Percentiles rank a stretch among this genome's conserved stretches.
These are phyloP conservation scores for Digitonthophagus gazella DNA, from an alignment of 2,888 invertebrate species.

Conservation along the genomic window DNA sequence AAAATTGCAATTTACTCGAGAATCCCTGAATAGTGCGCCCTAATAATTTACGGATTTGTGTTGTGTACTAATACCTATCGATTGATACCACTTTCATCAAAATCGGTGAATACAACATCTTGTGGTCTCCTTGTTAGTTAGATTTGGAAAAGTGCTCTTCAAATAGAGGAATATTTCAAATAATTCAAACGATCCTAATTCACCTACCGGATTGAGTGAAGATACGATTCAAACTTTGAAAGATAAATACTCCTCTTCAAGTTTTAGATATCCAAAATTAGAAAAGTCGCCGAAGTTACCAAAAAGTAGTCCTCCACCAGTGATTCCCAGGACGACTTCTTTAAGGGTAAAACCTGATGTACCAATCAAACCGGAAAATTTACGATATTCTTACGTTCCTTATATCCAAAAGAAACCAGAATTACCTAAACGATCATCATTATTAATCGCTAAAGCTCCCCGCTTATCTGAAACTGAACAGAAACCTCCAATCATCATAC, in stretches of 20 bases:
- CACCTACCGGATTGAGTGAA: conserved; percentile 28
- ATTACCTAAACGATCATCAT: conserved; percentile 3
- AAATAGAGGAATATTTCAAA: no score
- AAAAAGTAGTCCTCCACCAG: conserved; percentile 8
- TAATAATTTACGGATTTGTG: no score
- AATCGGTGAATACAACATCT: no score
- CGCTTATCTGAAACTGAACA: neutral
- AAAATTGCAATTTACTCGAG: no score
- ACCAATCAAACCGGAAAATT: conserved; percentile 10
- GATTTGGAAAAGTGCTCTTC: no score
- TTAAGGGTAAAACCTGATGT: conserved; percentile 16
- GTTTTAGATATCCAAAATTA: conserved; percentile 38
- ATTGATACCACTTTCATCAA: no score
- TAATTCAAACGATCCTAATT: no score
- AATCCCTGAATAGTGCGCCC: no score
- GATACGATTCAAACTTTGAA: conserved; percentile 35
- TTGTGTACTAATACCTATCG: no score
- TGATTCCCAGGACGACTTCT: neutral
- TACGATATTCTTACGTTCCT: conserved; percentile 5
- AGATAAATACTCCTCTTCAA: conserved; percentile 41
- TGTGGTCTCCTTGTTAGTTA: no score
- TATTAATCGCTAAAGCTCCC: conserved; percentile 3
- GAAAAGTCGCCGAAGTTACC: conserved; percentile 5
- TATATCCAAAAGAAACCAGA: conserved; percentile 1
- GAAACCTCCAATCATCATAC: neutral